These are phyloP conservation scores for Hemicrepidius hirtus DNA, from an alignment of 2,888 invertebrate genomes.

Conservation along the genomic window DNA sequence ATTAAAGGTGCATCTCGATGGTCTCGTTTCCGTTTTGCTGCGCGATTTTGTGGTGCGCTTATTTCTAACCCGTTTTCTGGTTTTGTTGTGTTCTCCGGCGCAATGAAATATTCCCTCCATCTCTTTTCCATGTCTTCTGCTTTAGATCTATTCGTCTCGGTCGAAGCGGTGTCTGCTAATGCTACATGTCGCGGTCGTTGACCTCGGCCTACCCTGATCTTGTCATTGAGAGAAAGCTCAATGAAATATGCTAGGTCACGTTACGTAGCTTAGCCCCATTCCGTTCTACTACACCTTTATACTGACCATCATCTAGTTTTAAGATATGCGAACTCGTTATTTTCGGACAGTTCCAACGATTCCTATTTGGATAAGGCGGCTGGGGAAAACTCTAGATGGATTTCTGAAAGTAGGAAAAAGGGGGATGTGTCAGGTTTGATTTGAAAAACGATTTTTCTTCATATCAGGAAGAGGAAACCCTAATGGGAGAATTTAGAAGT, in stretches of 20 bases:
- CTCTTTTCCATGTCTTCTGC: neutral
- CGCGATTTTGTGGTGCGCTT: constrained; percentile 18
- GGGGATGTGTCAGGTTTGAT: no score
- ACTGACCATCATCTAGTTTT: constrained; percentile 21
- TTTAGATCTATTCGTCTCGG: constrained; percentile 3
- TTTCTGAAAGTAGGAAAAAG: no score
- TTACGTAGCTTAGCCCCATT: constrained; percentile 55
- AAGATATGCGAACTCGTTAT: neutral
- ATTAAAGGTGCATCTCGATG: constrained; percentile 10
- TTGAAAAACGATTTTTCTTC: no score
- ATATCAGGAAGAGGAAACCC: no score
- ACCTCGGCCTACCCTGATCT: constrained; percentile 56
- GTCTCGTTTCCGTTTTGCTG: constrained; percentile 1
- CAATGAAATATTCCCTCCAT: neutral
- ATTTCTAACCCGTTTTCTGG: constrained; percentile 31
- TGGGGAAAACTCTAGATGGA: neutral
- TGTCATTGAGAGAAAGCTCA: constrained; percentile 62
- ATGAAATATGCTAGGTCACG: constrained; percentile 65
- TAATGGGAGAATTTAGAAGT: no score
- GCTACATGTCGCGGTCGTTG: constrained; percentile 43
- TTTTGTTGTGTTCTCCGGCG: constrained; percentile 27
- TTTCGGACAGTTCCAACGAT: neutral
- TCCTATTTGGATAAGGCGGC: neutral
- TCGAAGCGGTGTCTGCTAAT: constrained; percentile 42
- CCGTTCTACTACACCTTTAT: constrained; percentile 35